Base-by-base conservation (phyloP, 2,797 vertebrate genomes). In the Sebastes jordani region DNA sequence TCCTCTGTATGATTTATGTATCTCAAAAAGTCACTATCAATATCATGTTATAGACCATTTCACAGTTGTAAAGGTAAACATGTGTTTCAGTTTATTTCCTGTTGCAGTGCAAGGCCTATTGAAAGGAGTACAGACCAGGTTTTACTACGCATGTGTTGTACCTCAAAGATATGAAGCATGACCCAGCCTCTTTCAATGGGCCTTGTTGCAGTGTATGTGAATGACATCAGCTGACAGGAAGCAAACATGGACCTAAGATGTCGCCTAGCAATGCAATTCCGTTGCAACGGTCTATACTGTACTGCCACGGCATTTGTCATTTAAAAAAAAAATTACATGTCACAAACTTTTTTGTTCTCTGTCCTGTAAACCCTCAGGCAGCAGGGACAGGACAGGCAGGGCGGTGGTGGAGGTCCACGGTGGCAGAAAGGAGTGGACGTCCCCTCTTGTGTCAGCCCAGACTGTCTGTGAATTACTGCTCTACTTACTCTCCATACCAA, bases 371-470 rank as follows among this genome's bases (percentile, higher is more conserved):
- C 64, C 58, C 29, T 0, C 91, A 99, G 99, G 99, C 11, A 96
- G 95, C 90, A 96, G 95, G 0, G 98, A 99, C 95, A 95, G 94
- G 91, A 87, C 94, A 5, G 97, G 97, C 60, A 94, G 97, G 34
- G 96, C 97, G 1, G 93, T 99, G 25, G 93, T 99, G 68, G 97
- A 98, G 88, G 95, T 99, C 82, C 95, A 95, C 4, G 95, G 95
- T 4, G 86, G 92, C 0, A 85, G 93, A 74, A 93, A 88, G 0
- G 91, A 93, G 67, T 98, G 97, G 97, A 90, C 82, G 0, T 94
- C 94, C 0, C 74, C 93, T 0, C 94, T 95, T 71, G 94, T 96
- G 72, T 96, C 96, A 0, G 86, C 93, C 13, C 73, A 90, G 0
- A 96, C 93, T 74, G 85, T 99, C 75, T 95, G 95, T 1, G 94